phyloP scores from a whole-genome alignment of 2,888 invertebrate genomes.

The Nowickia ferox region DNA sequence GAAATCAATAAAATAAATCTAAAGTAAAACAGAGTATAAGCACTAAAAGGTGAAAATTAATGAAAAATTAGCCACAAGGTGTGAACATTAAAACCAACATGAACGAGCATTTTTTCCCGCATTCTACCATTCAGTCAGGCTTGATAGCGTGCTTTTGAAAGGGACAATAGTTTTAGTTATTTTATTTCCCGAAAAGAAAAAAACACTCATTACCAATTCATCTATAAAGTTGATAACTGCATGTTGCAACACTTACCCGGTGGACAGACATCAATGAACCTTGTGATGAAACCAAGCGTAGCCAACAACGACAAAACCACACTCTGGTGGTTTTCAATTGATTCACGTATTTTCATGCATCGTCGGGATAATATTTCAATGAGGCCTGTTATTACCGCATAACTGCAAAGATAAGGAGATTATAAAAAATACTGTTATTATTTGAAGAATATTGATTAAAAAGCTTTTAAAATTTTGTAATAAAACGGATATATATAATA shows the following conservation, averaged over 20 bases:
- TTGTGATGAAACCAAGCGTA: slow-evolving; percentile 82
- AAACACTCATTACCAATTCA: neutral
- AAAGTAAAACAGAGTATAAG: slow-evolving; percentile 11
- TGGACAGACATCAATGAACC: slow-evolving; percentile 83
- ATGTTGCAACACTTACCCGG: slow-evolving; percentile 77
- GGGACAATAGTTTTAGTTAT: slow-evolving; percentile 12
- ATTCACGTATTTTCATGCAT: slow-evolving; percentile 88
- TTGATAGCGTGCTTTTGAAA: slow-evolving; percentile 11
- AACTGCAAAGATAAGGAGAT: slow-evolving; percentile 84
- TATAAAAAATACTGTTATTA: neutral
- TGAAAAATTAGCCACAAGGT: slow-evolving; percentile 71
- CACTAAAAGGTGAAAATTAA: slow-evolving; percentile 66
- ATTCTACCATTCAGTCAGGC: slow-evolving; percentile 24
- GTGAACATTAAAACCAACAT: slow-evolving; percentile 66
- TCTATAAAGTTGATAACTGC: slow-evolving; percentile 4
- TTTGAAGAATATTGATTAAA: neutral
- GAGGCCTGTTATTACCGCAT: slow-evolving; percentile 90
- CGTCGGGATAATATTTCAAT: slow-evolving; percentile 90
- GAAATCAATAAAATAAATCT: slow-evolving; percentile 18
- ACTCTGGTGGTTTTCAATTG: slow-evolving; percentile 84
- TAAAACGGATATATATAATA: no score
- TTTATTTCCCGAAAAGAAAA: neutral
- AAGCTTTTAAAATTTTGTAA: neutral
- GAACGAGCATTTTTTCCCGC: slow-evolving; percentile 32
- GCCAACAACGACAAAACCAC: slow-evolving; percentile 82